Evolutionary conservation across 2,888 invertebrate genomes (phyloP), one percentile per base, ranked within the genome.

Genomic region (Cephus pulcher): DNA sequence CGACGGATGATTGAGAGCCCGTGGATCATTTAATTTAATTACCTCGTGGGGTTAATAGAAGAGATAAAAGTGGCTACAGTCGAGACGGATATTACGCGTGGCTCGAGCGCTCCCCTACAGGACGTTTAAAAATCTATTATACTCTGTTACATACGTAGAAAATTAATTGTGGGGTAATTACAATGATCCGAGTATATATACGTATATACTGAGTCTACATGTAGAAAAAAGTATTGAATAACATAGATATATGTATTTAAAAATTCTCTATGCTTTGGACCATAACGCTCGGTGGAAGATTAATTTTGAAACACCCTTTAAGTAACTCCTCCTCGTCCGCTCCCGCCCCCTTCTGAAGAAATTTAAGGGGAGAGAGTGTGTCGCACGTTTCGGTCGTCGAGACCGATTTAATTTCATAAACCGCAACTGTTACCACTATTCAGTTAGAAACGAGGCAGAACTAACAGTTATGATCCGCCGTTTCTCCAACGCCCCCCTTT

Each of bases 1-100:
- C 81, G 80, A 82, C 84, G 85, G 87, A 89, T 90, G 89, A 90
- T 90, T 88, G 88, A 90, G 89, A 88, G 89, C 86, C 87, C 87
- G 87, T 88, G 88, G 88, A 90, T 90, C 90, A 89, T 90, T 90
- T 90, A 90, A 91, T 91, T 91, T 91, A 90, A 91, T 91, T 90
- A 90, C 88, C 88, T 85, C 86, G 86, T 80, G 87, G 86, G 90
- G 88, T 89, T 90, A 89, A 90, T 89, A 89, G 89, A 87, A 82
- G 87, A 90, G 90, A 90, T 90, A 89, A 90, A 90, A 89, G 88
- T 89, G 83, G 84, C 84, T 85, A 83, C 82, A 80, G 80, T 85
- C 84, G 80, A 75, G 40, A 73, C 69, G 82, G 87, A 88, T 88
- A 87, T 87, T 87, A 86, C 82, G 75, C 84, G 83, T 83, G 84